Evolutionary conservation across 2,797 vertebrate genomes (phyloP), one percentile per base, ranked within the genome.

Genomic region (Notamacropus eugenii): DNA sequence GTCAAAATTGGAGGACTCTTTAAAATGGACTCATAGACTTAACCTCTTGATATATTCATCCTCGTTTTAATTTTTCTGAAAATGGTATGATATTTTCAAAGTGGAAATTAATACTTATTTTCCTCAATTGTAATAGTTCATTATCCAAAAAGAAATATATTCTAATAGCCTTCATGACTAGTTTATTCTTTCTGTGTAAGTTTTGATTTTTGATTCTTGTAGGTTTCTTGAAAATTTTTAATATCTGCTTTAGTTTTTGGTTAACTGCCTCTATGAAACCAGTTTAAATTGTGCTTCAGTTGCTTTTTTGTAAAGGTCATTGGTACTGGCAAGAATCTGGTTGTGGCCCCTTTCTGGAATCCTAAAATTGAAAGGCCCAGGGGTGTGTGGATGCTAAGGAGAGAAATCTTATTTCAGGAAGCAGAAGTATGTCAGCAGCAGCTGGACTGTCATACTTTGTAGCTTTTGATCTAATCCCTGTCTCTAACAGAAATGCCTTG

Each of bases 111-210:
- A 95, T 94, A 29, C 57, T 93, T 97, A 91, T 95, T 97, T 95
- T 54, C 57, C 55, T 92, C 96, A 97, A 97, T 96, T 94, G 95
- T 90, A 92, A 40, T 95, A 92, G 93, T 97, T 97, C 91, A 95
- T 98, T 97, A 97, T 92, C 93, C 92, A 96, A 92, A 94, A 96
- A 97, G 96, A 96, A 95, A 98, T 97, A 93, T 92, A 91, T 34
- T 92, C 16, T 1, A 0, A 5, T 34, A 74, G 95, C 96, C 90
- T 94, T n/a, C 93, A 67, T 57, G 92, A 16, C 95, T 82, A 91
- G 87, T 54, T 93, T 54, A 67, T 96, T 92, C 62, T 67, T n/a
- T 54, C 62, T 2, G 13, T 0, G 0, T 22, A 1, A 11, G 90
- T 95, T 92, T 56, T 92, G 94, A 92, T 95, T 59, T 97, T 54